Evolutionary conservation across 2,797 vertebrate genomes (phyloP).

Genomic region (Syngnathus rostellatus): DNA sequence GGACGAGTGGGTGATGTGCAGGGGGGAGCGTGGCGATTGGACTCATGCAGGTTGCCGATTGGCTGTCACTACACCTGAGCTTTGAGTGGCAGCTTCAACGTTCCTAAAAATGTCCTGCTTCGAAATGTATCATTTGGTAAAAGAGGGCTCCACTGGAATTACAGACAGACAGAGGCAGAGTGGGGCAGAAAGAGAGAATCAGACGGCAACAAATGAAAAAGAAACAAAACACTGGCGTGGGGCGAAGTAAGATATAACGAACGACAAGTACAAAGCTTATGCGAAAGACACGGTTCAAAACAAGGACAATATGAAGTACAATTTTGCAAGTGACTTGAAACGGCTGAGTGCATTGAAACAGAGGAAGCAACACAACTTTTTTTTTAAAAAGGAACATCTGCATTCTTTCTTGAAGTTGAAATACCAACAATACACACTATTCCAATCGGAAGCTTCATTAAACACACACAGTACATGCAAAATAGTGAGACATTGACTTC

Average conservation of each 20-base stretch:
- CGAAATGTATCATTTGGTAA: conserved; percentile 86
- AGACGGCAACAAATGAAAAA: conserved; percentile 4
- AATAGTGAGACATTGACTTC: not conserved
- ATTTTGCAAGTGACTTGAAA: not conserved
- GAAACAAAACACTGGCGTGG: not conserved
- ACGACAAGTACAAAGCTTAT: conserved; percentile 32
- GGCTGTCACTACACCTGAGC: conserved; percentile 83
- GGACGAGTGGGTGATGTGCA: conserved; percentile 17
- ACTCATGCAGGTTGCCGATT: conserved; percentile 84
- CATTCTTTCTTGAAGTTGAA: not conserved
- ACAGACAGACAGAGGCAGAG: conserved; percentile 67
- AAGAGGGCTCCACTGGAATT: conserved; percentile 92
- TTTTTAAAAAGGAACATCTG: not conserved
- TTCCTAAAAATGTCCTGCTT: conserved; percentile 84
- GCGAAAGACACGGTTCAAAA: conserved; percentile 37
- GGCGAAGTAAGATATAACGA: conserved; percentile 24
- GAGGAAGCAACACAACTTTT: not conserved
- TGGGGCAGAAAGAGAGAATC: conserved; percentile 6
- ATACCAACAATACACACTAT: not conserved
- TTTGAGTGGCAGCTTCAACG: conserved; percentile 81
- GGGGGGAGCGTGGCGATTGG: conserved; percentile 28
- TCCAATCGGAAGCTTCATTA: not conserved
- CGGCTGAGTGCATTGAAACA: not conserved
- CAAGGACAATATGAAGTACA: conserved; percentile 42
- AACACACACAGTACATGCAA: not conserved